Conservation (phyloP, 2,113 vertebrate genomes). For the Pampusana beccarii region DNA sequence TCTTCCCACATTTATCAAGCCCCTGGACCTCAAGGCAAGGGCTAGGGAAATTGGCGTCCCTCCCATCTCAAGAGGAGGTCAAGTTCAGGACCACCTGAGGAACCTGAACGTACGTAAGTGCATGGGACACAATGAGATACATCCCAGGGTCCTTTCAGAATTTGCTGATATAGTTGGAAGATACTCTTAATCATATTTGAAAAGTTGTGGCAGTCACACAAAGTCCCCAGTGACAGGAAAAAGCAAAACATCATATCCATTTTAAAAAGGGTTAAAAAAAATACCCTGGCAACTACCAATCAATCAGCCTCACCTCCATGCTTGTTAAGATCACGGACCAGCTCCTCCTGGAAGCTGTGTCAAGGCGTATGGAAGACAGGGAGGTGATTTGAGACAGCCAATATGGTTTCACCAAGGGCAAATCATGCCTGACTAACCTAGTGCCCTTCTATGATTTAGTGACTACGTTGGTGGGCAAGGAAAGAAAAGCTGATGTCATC, state of each 20-base stretch:
- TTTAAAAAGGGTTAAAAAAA: too few species aligned
- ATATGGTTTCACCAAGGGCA: neutral
- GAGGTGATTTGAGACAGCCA: neutral
- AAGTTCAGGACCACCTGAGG: neutral
- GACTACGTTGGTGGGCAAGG: neutral
- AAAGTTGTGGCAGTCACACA: too few species aligned
- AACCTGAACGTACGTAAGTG: neutral
- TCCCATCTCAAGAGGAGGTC: neutral
- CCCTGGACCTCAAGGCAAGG: neutral
- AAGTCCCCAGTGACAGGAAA: too few species aligned
- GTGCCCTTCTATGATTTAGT: neutral
- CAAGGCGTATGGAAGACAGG: neutral
- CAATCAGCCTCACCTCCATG: neutral
- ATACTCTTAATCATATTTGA: too few species aligned
- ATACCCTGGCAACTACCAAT: too few species aligned
- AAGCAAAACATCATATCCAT: too few species aligned
- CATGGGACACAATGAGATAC: neutral
- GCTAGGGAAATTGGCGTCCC: neutral
- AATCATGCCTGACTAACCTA: neutral
- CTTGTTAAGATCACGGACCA: neutral
- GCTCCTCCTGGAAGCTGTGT: neutral
- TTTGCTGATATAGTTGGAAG: neutral
- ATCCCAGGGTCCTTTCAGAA: neutral
- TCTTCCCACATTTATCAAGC: neutral
- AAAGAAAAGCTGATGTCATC: neutral